These are phyloP conservation scores for Setipinna tenuifilis DNA, from an alignment of 2,797 vertebrate species.

Conservation along the genomic window DNA sequence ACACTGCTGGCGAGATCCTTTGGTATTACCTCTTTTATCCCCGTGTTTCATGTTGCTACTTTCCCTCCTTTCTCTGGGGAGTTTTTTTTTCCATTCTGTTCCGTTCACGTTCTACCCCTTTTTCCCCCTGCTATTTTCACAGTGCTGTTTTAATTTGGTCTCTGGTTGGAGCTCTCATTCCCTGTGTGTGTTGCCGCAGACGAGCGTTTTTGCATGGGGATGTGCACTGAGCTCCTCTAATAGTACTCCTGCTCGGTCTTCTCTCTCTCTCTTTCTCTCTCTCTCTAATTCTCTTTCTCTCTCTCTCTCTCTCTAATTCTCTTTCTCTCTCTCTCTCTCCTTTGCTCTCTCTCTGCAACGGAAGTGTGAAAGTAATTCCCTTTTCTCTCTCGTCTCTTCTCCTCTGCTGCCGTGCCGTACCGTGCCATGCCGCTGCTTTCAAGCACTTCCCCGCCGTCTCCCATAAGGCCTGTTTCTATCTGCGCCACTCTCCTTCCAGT, in stretches of 20 bases:
- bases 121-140: neutral
- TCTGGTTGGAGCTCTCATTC: neutral
- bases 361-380: conserved; percentile 12
- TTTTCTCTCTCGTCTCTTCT: neutral
- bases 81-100: neutral
- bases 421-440: neutral
- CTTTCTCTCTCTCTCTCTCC: neutral
- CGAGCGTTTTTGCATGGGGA: neutral
- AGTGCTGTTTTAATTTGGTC: conserved; percentile 1
- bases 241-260: neutral
- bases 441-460: neutral
- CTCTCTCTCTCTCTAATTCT: neutral
- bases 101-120: neutral
- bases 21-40: neutral
- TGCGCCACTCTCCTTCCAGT: neutral
- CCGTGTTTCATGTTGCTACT: neutral
- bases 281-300: neutral
- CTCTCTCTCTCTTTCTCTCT: neutral
- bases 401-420: neutral
- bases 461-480: neutral
- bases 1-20: neutral
- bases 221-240: neutral
- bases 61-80: neutral
- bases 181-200: neutral
- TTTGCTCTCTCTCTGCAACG: neutral